A percentile compares a stretch with the other conserved stretches of the same genome.
phyloP scores from a whole-genome alignment of 35 echinoderm and acorn worm species.

The Chiridota heheva region DNA sequence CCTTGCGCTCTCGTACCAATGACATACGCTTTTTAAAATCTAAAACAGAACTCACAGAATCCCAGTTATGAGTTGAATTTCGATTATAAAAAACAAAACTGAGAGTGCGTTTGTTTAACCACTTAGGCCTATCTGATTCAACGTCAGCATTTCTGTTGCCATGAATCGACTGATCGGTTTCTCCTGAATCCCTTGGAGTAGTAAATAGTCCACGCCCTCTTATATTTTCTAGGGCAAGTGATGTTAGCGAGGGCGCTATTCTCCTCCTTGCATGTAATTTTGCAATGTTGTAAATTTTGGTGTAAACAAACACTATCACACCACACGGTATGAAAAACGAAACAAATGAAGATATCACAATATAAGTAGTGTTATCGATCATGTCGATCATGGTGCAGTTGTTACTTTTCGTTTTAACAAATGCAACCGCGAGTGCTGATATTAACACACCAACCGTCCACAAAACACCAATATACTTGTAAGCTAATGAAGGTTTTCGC shows the following conservation, averaged over 20 bases:
- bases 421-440: conserved; percentile 20
- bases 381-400: not conserved
- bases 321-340: conserved; percentile 64
- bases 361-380: conserved; percentile 32
- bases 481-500: conserved; percentile 46
- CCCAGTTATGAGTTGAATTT: not conserved
- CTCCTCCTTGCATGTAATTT: conserved; percentile 43
- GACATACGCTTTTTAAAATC: conserved; percentile 57
- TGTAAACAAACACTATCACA: conserved; percentile 57
- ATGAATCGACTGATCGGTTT: not conserved
- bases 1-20: conserved; percentile 57
- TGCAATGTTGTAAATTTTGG: conserved; percentile 48
- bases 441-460: conserved; percentile 39
- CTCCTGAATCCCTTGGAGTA: not conserved
- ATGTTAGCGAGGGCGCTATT: not conserved
- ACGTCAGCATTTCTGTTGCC: not conserved
- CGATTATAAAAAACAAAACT: not conserved
- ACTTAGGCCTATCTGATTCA: not conserved
- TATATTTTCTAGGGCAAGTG: not conserved
- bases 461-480: conserved; percentile 7
- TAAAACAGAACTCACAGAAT: not conserved
- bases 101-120: not conserved
- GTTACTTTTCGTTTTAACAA: conserved; percentile 1
- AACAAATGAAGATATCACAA: conserved; percentile 41
- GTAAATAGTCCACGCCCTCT: not conserved